These are phyloP conservation scores for Scelioninae gen. 1 DNA, from an alignment of 2,888 invertebrate species.

Conservation along the genomic window DNA sequence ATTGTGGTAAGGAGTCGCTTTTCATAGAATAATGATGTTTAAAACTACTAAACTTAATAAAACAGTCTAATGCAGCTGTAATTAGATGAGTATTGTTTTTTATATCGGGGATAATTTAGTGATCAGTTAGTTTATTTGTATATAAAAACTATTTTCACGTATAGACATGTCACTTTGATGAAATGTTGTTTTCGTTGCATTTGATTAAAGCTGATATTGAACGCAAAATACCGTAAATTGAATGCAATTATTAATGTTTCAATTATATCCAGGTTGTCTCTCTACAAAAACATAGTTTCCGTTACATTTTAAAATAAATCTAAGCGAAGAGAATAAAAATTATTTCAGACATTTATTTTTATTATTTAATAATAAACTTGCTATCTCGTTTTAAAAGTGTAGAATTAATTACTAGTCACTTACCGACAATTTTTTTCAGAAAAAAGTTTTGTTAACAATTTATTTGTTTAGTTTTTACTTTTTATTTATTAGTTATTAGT, in stretches of 20 bases:
- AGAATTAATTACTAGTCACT: too few relatives aligned
- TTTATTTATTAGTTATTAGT: too few relatives aligned
- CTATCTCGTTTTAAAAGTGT: too few relatives aligned
- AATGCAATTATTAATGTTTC: constrained; percentile 1
- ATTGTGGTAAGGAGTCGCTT: neutral
- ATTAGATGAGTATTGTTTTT: neutral
- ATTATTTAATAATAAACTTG: too few relatives aligned
- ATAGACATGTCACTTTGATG: constrained; percentile 13
- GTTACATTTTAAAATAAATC: too few relatives aligned
- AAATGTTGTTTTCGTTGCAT: constrained; percentile 6
- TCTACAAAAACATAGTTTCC: too few relatives aligned
- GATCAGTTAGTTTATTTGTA: neutral
- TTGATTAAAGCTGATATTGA: neutral
- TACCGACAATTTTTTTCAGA: too few relatives aligned
- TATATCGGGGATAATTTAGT: neutral
- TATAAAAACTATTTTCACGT: too few relatives aligned
- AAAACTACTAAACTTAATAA: neutral
- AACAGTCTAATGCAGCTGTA: neutral
- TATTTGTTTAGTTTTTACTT: too few relatives aligned
- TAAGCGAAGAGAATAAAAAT: too few relatives aligned
- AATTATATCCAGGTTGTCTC: neutral
- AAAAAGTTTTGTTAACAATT: too few relatives aligned
- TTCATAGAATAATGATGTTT: neutral
- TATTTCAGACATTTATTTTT: too few relatives aligned
- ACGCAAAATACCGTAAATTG: neutral